phyloP scores from a whole-genome alignment of 1,140 invertebrate species.

The Ditylenchus dipsaci region DNA sequence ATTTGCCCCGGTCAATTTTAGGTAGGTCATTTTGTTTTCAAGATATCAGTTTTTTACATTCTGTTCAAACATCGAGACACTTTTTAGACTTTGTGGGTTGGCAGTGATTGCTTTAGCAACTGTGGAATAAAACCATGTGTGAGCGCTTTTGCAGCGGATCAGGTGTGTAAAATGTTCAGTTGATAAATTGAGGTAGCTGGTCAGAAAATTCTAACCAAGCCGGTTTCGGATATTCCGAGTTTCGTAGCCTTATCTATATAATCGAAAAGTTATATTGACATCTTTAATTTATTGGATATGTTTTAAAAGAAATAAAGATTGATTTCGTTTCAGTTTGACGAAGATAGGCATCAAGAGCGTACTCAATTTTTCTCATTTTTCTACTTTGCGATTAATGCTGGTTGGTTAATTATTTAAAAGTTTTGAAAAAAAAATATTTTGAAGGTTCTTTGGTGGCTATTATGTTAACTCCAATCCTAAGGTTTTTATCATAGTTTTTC shows the following conservation, averaged over 20 bases:
- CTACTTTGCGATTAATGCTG: conserved; percentile 59
- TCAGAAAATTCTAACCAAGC: not conserved
- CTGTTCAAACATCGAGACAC: too few species aligned
- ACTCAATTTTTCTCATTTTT: conserved; percentile 74
- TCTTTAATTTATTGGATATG: too few species aligned
- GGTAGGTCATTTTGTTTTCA: too few species aligned
- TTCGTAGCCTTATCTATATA: too few species aligned
- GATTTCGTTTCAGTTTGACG: conserved; percentile 63
- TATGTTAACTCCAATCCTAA: conserved; percentile 59
- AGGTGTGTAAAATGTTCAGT: conserved; percentile 7
- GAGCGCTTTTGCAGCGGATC: conserved; percentile 76
- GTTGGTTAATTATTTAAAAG: conserved; percentile 48
- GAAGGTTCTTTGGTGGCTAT: conserved; percentile 48
- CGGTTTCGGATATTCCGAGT: too few species aligned
- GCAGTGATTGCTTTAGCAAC: conserved; percentile 78
- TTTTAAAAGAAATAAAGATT: too few species aligned
- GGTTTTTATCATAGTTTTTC: too few species aligned
- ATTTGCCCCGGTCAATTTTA: conserved; percentile 60
- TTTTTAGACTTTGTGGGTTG: conserved; percentile 61
- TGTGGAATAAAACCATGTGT: conserved; percentile 95
- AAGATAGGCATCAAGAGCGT: conserved; percentile 49
- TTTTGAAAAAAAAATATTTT: too few species aligned
- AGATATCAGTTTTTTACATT: too few species aligned
- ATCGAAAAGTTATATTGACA: too few species aligned
- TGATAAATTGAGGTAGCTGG: not conserved